These are phyloP conservation scores for Bothrops alternatus DNA, from an alignment of 2,797 vertebrate species.

Conservation along the genomic window DNA sequence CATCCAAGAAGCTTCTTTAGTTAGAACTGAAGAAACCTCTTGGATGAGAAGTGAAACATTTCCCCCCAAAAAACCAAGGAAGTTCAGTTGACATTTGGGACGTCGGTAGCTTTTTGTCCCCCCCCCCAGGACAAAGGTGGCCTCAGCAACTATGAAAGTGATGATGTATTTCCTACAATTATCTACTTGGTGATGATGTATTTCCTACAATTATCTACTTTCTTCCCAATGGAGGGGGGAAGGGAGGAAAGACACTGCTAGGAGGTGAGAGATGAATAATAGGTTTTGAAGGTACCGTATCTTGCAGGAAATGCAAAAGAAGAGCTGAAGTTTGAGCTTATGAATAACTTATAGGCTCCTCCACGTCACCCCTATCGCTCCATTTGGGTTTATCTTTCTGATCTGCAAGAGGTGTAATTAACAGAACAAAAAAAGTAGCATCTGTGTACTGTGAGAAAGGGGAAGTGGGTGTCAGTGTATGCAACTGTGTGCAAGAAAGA, in stretches of 20 bases:
- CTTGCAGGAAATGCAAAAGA: constrained; percentile 59
- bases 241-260: background rate
- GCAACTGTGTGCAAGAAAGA: background rate
- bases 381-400: constrained; percentile 64
- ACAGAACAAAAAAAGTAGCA: constrained; percentile 48
- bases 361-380: constrained; percentile 53
- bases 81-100: background rate
- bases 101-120: background rate
- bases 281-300: constrained; percentile 64
- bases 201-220: constrained; percentile 58
- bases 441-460: background rate
- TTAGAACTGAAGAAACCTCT: no score
- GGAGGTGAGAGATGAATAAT: constrained; percentile 60
- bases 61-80: no score
- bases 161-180: constrained; percentile 62
- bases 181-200: constrained; percentile 63
- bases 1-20: no score
- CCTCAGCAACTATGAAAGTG: constrained; percentile 22
- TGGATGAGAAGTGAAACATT: no score
- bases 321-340: constrained; percentile 60
- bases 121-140: background rate
- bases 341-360: constrained; percentile 69
- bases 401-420: constrained; percentile 59
- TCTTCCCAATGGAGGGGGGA: constrained; percentile 43
- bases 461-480: background rate